These are phyloP conservation scores for Narcine bancroftii DNA, from an alignment of 2,113 vertebrate species.

Conservation along the genomic window DNA sequence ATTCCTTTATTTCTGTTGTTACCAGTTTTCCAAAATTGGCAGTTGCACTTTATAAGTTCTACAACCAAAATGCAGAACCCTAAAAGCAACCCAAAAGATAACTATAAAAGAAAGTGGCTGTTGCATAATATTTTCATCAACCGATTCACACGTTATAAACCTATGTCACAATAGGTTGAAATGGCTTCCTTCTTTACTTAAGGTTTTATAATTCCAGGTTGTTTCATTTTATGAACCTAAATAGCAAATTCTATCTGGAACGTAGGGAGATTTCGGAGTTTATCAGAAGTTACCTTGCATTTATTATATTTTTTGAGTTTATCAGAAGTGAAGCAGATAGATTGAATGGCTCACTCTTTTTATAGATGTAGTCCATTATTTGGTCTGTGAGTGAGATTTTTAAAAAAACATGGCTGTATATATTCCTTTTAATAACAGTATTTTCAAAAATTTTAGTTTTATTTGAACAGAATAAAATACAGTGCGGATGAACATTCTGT, in stretches of 20 bases:
- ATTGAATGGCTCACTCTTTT: neutral
- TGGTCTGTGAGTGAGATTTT: neutral
- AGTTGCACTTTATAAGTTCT: neutral
- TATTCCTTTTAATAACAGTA: constrained; percentile 8
- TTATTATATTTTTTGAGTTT: no score
- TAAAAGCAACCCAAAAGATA: neutral
- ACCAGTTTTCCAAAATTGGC: neutral
- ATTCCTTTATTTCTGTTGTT: neutral
- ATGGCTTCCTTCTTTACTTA: neutral
- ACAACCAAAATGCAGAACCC: neutral
- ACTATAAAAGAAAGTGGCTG: neutral
- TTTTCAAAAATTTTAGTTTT: constrained; percentile 66
- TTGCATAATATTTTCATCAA: neutral
- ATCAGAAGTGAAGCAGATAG: neutral
- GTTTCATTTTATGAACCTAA: neutral
- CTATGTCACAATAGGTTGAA: neutral
- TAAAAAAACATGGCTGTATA: constrained; percentile 3
- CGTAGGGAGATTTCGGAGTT: neutral
- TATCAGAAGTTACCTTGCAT: no score
- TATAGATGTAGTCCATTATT: no score
- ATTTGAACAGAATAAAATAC: constrained; percentile 65
- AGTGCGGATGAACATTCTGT: constrained; percentile 46
- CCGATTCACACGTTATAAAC: neutral
- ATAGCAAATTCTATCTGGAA: neutral
- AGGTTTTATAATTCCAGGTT: neutral